These are phyloP conservation scores for Bombus turneri DNA, from an alignment of 1,140 invertebrate genomes.

Conservation along the genomic window DNA sequence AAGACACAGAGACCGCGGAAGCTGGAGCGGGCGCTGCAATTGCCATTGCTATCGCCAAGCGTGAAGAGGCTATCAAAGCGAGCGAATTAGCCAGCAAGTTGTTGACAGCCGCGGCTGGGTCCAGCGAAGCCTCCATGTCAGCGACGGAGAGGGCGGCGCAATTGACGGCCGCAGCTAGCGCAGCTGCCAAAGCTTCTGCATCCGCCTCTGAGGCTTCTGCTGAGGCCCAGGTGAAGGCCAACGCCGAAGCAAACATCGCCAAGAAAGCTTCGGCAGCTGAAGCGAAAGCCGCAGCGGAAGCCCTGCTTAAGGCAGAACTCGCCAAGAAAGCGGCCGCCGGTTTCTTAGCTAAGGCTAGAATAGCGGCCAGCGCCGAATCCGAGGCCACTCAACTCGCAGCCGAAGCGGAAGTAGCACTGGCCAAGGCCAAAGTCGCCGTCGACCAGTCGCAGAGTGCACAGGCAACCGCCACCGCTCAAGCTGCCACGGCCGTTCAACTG, in stretches of 20 bases:
- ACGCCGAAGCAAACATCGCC: constrained; percentile 19
- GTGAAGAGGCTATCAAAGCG: neutral
- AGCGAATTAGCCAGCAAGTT: neutral
- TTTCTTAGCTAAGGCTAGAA: neutral
- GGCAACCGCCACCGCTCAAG: neutral
- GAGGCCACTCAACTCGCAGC: constrained; percentile 4
- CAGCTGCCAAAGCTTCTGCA: neutral
- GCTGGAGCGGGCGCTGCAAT: neutral
- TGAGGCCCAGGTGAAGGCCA: neutral
- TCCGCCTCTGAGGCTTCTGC: neutral
- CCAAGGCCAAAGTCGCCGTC: neutral
- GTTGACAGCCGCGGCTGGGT: neutral
- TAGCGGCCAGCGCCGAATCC: neutral
- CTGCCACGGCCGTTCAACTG: neutral
- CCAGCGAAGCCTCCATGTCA: neutral
- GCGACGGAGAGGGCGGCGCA: constrained; percentile 37
- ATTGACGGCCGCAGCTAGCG: constrained; percentile 1
- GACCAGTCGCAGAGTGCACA: neutral
- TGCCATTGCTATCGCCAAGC: neutral
- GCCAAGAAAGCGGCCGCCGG: neutral
- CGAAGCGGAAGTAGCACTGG: neutral
- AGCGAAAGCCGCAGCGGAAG: constrained; percentile 3
- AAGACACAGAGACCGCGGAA: neutral
- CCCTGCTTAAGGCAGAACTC: neutral
- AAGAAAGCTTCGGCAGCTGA: neutral